Evolutionary conservation across 2,113 vertebrate species (phyloP).

Genomic region (Cyphomyrus plagiostoma): DNA sequence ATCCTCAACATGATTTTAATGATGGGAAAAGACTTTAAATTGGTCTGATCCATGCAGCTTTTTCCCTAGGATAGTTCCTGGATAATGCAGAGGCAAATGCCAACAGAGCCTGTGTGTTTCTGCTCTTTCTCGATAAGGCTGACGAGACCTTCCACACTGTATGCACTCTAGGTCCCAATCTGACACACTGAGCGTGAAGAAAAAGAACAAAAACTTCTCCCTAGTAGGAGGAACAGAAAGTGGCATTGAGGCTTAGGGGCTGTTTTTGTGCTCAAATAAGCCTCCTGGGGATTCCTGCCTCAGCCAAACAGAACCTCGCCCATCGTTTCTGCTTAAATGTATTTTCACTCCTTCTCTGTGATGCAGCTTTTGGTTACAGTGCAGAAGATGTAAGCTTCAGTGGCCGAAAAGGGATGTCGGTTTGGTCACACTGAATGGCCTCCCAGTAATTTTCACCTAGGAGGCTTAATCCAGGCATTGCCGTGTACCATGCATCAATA

Average conservation of each 20-base stretch:
- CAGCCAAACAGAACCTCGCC: background rate
- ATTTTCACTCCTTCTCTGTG: background rate
- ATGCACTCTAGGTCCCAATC: constrained; percentile 24
- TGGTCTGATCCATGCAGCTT: background rate
- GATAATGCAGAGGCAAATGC: background rate
- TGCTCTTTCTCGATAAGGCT: background rate
- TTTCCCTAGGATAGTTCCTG: background rate
- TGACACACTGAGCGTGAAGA: constrained; percentile 22
- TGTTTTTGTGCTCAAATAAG: background rate
- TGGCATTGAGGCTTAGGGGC: background rate
- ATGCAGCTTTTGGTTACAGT: background rate
- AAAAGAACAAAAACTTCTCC: constrained; percentile 7
- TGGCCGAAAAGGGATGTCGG: background rate
- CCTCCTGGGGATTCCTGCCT: background rate
- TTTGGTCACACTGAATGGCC: background rate
- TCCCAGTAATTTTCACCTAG: background rate
- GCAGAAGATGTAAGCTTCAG: background rate
- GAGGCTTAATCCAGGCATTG: background rate
- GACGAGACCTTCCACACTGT: constrained; percentile 26
- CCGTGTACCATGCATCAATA: background rate
- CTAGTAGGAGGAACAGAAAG: constrained; percentile 18
- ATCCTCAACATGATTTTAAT: background rate
- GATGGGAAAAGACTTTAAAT: background rate
- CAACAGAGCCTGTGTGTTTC: background rate
- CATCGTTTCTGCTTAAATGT: background rate